A percentile compares a stretch with the other conserved stretches of the same genome.
Evolutionary conservation across 2,113 vertebrate genomes (phyloP).

Genomic region (Mesocricetus auratus): DNA sequence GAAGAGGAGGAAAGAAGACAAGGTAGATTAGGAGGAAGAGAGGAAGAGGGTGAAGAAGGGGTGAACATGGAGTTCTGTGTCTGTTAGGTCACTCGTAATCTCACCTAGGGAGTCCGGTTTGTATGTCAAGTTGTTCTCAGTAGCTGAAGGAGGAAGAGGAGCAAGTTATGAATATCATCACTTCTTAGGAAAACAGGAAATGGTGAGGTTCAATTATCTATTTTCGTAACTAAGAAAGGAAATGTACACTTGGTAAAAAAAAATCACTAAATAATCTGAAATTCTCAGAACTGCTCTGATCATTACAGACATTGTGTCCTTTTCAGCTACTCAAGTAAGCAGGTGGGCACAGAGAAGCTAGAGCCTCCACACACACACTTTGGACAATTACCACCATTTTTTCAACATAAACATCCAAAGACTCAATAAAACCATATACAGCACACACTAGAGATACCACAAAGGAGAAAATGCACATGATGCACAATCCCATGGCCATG

Average conservation of each 20-base stretch:
- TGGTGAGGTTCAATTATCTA: neutral
- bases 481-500: too few species aligned
- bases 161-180: neutral
- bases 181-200: slow-evolving; percentile 7
- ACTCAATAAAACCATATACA: neutral
- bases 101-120: neutral
- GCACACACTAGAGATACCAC: accelerated
- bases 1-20: neutral
- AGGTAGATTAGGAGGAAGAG: accelerated
- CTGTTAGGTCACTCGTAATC: accelerated
- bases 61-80: neutral
- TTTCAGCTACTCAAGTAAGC: slow-evolving; percentile 34
- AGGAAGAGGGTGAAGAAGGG: accelerated
- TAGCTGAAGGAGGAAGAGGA: neutral
- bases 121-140: neutral
- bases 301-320: neutral
- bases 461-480: neutral
- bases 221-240: neutral
- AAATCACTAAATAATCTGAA: neutral
- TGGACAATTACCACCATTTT: neutral
- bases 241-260: neutral
- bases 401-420: neutral
- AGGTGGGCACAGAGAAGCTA: neutral
- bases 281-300: neutral
- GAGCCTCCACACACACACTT: neutral